Evolutionary conservation across 2,888 invertebrate genomes (phyloP), one percentile per base, ranked within the genome.

Genomic region (Mythimna lalbum): DNA sequence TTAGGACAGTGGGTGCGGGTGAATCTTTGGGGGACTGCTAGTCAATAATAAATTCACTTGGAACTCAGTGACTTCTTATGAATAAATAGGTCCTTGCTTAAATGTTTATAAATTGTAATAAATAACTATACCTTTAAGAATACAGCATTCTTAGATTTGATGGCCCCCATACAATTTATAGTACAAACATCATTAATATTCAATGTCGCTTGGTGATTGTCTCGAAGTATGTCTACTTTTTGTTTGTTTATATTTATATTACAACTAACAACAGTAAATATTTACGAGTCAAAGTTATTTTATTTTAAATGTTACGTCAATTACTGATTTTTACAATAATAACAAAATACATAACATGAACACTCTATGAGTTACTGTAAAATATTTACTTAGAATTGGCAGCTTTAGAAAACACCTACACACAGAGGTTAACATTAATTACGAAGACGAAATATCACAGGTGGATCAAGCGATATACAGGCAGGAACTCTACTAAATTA

Each of bases 401-500:
- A 93, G 91, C 88, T 88, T 90, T 78, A 87, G 87, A 90, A 91
- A 86, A 89, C 85, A 89, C 76, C 84, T 83, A 83, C 73, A 80
- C 90, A 89, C 89, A 87, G 88, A 91, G 84, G 81, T 90, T 81
- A 92, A 93, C 88, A 89, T 87, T 91, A 82, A 89, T 83, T 87
- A 91, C 81, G 87, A 91, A 90, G 91, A 90, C 88, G 89, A 91
- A 91, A 89, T 96, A 96, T 95, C 95, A 95, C 95, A 96, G 95
- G 94, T 93, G 89, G 90, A 92, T 92, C 85, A 94, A 95, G 94
- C 95, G 90, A 93, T 92, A 86, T 90, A 94, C 93, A 94, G 93
- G 93, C 95, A 95, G 95, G 95, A 95, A 93, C 93, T 93, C 93
- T 94, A 95, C 90, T 87, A 74, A 87, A 87, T 82, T 88, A 87